A percentile compares a stretch with the other conserved stretches of the same genome.
These are phyloP conservation scores for Podabrus alpinus DNA, from an alignment of 2,888 invertebrate genomes.

Conservation along the genomic window DNA sequence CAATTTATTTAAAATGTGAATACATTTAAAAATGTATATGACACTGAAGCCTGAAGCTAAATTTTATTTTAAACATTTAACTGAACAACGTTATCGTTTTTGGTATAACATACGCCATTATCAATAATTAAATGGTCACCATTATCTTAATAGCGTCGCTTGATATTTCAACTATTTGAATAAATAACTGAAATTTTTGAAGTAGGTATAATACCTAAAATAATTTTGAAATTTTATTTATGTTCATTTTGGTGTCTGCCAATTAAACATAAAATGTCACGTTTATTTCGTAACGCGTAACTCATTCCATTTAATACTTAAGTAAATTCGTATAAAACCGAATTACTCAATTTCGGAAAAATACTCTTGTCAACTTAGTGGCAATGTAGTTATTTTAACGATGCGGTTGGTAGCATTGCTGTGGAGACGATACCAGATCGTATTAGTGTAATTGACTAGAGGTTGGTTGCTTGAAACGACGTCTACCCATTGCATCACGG, in stretches of 20 bases:
- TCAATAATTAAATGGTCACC: background rate
- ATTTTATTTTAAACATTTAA: background rate
- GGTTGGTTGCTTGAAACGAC: constrained; percentile 58
- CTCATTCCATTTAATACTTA: constrained; percentile 29
- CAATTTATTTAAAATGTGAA: background rate
- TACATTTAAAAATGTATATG: background rate
- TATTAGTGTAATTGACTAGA: constrained; percentile 53
- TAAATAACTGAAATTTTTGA: background rate
- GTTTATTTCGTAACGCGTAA: constrained; percentile 8
- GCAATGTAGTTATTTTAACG: constrained; percentile 40
- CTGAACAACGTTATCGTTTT: background rate
- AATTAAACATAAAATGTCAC: background rate
- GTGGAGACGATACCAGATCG: constrained; percentile 45
- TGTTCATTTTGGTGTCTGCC: background rate
- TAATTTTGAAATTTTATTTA: background rate
- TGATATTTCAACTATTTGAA: background rate
- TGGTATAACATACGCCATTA: background rate
- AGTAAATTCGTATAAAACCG: constrained; percentile 28
- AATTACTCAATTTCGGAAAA: constrained; percentile 33
- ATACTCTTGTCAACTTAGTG: constrained; percentile 40
- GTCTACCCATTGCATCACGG: constrained; percentile 61
- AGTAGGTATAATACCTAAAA: background rate
- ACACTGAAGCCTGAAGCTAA: background rate
- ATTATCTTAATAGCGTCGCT: background rate
- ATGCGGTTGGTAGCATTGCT: constrained; percentile 37